Percentiles rank a stretch among this genome's conserved stretches.
Conservation (phyloP, 2,888 invertebrate genomes). For the Onchidella celtica region DNA sequence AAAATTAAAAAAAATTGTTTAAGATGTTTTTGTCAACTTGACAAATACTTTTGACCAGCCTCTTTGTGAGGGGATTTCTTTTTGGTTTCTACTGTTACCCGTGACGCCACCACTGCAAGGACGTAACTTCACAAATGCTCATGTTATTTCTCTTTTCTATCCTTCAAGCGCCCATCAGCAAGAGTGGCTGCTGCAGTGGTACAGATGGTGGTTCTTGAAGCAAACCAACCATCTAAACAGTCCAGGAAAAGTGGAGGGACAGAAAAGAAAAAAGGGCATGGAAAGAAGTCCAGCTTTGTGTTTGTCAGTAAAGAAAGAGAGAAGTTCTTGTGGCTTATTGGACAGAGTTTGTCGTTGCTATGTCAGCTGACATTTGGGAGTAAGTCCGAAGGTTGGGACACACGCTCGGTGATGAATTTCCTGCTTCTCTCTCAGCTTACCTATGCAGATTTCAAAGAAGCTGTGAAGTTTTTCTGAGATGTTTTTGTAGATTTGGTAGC, state of each 20-base stretch:
- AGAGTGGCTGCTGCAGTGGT: conserved; percentile 63
- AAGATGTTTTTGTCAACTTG: too few species aligned
- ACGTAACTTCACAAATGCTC: too few species aligned
- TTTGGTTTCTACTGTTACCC: too few species aligned
- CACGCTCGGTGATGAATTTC: conserved; percentile 37
- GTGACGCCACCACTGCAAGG: too few species aligned
- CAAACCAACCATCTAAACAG: background rate
- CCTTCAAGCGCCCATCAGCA: conserved; percentile 64
- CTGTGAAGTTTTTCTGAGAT: conserved; percentile 32
- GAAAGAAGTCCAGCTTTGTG: background rate
- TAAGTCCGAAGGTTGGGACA: conserved; percentile 32
- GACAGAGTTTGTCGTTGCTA: conserved; percentile 24
- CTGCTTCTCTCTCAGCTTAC: conserved; percentile 35
- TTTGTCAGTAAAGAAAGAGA: background rate
- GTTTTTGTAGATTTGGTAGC: too few species aligned
- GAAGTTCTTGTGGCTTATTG: conserved; percentile 19
- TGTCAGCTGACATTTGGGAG: conserved; percentile 40
- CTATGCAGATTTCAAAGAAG: conserved; percentile 36
- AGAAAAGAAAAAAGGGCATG: background rate
- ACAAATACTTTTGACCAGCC: too few species aligned
- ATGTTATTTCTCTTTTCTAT: background rate
- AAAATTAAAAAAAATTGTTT: too few species aligned
- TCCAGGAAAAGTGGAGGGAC: background rate
- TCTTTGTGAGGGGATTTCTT: too few species aligned
- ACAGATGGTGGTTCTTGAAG: conserved; percentile 48